Percentiles rank a stretch among this genome's conserved stretches.
These are phyloP conservation scores for Sander vitreus DNA, from an alignment of 2,113 vertebrate genomes.

Conservation along the genomic window DNA sequence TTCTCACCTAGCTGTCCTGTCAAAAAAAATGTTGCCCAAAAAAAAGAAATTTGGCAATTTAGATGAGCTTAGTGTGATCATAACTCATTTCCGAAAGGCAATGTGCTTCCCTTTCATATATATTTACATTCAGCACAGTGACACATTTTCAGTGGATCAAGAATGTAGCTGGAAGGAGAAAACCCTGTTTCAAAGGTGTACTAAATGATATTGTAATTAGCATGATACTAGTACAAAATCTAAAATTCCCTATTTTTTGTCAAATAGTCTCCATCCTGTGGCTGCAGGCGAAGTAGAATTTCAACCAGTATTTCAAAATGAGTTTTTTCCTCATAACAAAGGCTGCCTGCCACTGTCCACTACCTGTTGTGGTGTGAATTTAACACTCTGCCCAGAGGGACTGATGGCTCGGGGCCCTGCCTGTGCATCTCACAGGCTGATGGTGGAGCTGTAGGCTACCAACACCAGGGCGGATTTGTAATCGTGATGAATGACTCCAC, in stretches of 20 bases:
- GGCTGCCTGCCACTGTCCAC: conserved; percentile 47
- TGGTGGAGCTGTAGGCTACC: conserved; percentile 77
- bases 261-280: not conserved
- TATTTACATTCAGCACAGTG: not conserved
- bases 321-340: conserved; percentile 56
- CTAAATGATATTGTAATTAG: not conserved
- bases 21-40: too few relatives aligned
- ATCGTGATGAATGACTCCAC: conserved; percentile 84
- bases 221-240: not conserved
- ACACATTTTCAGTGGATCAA: not conserved
- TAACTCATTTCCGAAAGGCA: not conserved
- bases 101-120: conserved; percentile 14
- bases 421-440: conserved; percentile 70
- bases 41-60: not conserved
- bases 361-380: conserved; percentile 76
- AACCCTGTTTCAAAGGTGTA: not conserved
- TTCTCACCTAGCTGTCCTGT: too few relatives aligned
- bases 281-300: conserved; percentile 20
- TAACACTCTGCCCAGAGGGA: conserved; percentile 61
- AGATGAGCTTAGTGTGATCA: not conserved
- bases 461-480: conserved; percentile 81
- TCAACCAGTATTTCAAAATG: conserved; percentile 33
- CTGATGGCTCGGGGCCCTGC: conserved; percentile 58
- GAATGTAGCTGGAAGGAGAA: not conserved
- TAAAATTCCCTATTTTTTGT: not conserved